Evolutionary conservation across 1,140 invertebrate genomes (phyloP), one percentile per base, ranked within the genome.

Genomic region (Nixonia krombeini): DNA sequence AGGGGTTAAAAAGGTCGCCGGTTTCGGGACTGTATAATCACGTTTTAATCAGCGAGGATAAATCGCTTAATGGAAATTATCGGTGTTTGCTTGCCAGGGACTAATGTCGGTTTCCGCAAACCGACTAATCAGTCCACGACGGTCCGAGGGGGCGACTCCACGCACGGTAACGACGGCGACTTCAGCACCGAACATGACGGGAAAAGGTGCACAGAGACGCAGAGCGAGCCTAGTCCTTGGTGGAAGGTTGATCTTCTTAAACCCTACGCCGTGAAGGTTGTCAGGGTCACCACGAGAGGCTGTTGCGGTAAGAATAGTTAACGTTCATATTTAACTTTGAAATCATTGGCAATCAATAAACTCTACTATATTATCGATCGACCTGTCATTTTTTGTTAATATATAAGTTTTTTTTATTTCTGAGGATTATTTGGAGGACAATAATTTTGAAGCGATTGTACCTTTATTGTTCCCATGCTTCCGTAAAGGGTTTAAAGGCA

Each of bases 51-150:
- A n/a, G n/a, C n/a, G n/a, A n/a, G n/a, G n/a, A n/a, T n/a, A n/a
- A n/a, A n/a, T n/a, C n/a, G n/a, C n/a, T n/a, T n/a, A n/a, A n/a
- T n/a, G n/a, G n/a, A n/a, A n/a, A n/a, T n/a, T n/a, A n/a, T n/a
- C n/a, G n/a, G n/a, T n/a, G n/a, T n/a, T n/a, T 13, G 45, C 44
- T 66, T 38, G 29, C 5, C 82, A 93, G 92, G 91, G 17, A 93
- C 92, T 7, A 96, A 96, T 77, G 92, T 96, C 0, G 94, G 93
- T 4, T 92, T 91, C 66, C 87, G 93, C 38, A 94, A 95, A 79
- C 94, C 94, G 1, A 90, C 93, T 0, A 96, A 96, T 82, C 94
- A 96, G 80, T 96, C 94, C 38, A 94, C 93, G 0, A 92, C 93
- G 0, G 92, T 94, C 0, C 87, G 94, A 31, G 93, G 93, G 0